Evolutionary conservation across 2,888 invertebrate genomes (phyloP).

Genomic region (Nomada ruficornis): DNA sequence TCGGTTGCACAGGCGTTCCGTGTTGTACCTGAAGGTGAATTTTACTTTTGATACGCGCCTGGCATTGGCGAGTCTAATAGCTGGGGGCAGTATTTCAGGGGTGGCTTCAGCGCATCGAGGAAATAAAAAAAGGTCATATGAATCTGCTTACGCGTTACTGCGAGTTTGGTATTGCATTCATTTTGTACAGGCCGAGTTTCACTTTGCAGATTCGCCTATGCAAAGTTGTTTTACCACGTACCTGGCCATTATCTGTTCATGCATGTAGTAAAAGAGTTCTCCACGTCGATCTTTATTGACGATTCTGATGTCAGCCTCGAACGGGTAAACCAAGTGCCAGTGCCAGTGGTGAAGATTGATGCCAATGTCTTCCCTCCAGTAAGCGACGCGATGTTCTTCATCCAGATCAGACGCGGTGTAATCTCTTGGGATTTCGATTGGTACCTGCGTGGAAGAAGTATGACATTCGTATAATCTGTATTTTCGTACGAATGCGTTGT

Average conservation of each 20-base stretch:
- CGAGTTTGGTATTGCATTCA: no score
- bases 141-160: no score
- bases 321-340: slow-evolving; percentile 95
- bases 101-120: no score
- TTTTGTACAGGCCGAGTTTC: no score
- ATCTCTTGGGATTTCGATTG: slow-evolving; percentile 89
- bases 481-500: no score
- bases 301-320: slow-evolving; percentile 87
- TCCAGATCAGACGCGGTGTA: slow-evolving; percentile 91
- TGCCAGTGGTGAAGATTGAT: slow-evolving; percentile 96
- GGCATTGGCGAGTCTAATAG: no score
- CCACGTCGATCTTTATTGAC: slow-evolving; percentile 91
- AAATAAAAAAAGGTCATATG: no score
- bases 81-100: no score
- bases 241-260: slow-evolving; percentile 89
- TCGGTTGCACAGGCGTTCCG: slow-evolving; percentile 90
- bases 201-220: no score
- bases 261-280: slow-evolving; percentile 93
- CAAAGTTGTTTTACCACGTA: slow-evolving; percentile 13
- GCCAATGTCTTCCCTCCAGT: slow-evolving; percentile 94
- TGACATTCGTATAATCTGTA: no score
- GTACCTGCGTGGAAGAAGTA: slow-evolving; percentile 68
- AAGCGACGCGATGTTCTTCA: slow-evolving; percentile 92
- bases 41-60: no score
- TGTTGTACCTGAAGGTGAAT: slow-evolving; percentile 88